A percentile compares a stretch with the other conserved stretches of the same genome.
Evolutionary conservation across 2,797 vertebrate genomes (phyloP).

Genomic region (Pseudomugil gertrudae): DNA sequence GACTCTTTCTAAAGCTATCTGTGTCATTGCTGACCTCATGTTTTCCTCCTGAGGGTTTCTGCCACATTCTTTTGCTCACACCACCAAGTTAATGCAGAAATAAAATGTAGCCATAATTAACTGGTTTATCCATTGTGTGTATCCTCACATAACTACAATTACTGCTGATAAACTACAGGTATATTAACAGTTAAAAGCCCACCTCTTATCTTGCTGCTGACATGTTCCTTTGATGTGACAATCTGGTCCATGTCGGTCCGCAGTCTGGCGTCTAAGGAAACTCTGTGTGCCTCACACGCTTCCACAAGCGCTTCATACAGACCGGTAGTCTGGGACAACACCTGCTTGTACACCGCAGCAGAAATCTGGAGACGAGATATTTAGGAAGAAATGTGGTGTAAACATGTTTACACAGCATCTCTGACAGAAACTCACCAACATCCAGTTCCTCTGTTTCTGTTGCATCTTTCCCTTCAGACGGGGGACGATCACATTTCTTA

Average conservation of each 20-base stretch:
- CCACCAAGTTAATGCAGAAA: background rate
- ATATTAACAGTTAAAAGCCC: background rate
- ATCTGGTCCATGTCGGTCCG: constrained; percentile 98
- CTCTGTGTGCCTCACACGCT: constrained; percentile 80
- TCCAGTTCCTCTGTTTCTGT: constrained; percentile 92
- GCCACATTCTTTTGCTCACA: too few species aligned
- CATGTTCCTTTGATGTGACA: constrained; percentile 93
- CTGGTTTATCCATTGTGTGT: background rate
- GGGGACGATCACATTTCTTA: constrained; percentile 85
- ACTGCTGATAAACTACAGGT: background rate
- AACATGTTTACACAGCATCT: background rate
- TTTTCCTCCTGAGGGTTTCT: background rate
- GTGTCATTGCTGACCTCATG: background rate
- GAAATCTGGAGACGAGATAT: constrained; percentile 83
- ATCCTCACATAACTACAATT: background rate
- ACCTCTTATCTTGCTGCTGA: constrained; percentile 93
- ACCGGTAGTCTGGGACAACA: constrained; percentile 82
- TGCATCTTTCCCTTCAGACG: constrained; percentile 92
- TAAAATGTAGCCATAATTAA: background rate
- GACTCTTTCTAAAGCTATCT: background rate
- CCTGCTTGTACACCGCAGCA: constrained; percentile 89
- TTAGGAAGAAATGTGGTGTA: background rate
- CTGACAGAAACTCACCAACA: constrained; percentile 84
- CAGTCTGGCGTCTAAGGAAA: constrained; percentile 85
- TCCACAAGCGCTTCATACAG: constrained; percentile 77